Conservation (phyloP, 2,113 vertebrate genomes). For the Mandrillus leucophaeus region DNA sequence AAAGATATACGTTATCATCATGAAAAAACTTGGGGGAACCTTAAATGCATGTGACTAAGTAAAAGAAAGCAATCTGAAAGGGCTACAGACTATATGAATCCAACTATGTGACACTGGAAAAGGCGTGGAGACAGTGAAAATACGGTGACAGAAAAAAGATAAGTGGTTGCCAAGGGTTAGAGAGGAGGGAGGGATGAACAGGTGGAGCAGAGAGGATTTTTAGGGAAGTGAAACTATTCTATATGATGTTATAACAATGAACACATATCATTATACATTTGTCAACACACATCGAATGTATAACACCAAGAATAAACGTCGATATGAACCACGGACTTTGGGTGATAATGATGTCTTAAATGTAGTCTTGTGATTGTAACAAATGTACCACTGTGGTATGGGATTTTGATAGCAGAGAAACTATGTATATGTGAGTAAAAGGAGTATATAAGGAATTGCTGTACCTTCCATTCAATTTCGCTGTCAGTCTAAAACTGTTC, state of each 20-base stretch:
- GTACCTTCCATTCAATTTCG: background rate
- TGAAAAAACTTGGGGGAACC: background rate
- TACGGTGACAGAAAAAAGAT: background rate
- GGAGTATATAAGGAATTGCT: background rate
- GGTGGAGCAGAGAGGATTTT: background rate
- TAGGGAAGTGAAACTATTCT: background rate
- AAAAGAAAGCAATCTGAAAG: background rate
- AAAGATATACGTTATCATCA: background rate
- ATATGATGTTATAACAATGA: background rate
- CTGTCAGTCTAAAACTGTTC: background rate
- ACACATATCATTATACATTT: background rate
- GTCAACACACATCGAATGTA: background rate
- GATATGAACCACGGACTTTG: background rate
- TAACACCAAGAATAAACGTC: background rate
- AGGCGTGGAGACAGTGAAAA: background rate
- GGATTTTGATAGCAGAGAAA: background rate
- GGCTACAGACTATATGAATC: background rate
- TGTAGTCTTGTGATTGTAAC: background rate
- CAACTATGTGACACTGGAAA: background rate
- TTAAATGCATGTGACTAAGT: background rate
- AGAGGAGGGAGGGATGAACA: background rate
- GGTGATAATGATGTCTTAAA: background rate
- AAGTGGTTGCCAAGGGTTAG: background rate
- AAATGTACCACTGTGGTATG: background rate
- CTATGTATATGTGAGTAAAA: accelerated